Conservation (phyloP, 2,113 vertebrate genomes). For the Nicator chloris region DNA sequence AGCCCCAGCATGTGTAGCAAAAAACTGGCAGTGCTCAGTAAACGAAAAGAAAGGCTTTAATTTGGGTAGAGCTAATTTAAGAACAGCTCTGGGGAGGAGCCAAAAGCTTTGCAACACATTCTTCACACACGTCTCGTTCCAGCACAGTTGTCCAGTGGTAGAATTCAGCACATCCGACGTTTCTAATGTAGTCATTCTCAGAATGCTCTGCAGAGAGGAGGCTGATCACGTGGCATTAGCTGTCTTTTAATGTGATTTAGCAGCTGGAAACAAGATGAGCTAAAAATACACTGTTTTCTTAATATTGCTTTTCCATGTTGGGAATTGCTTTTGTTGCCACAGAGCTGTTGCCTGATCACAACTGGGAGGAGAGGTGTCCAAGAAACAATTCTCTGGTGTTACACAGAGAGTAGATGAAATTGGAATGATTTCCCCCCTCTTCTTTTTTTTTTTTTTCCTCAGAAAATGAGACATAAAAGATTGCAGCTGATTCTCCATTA, state of each 20-base stretch:
- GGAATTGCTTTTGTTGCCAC: conserved; percentile 55
- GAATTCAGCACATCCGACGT: conserved; percentile 42
- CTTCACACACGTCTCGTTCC: conserved; percentile 17
- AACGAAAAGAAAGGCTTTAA: not conserved
- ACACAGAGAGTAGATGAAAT: not conserved
- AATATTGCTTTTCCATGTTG: conserved; percentile 61
- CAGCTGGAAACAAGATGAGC: conserved; percentile 49
- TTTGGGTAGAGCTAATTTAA: conserved; percentile 52
- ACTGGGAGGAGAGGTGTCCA: conserved; percentile 42
- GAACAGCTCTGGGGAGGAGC: conserved; percentile 44
- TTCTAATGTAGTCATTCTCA: conserved; percentile 37
- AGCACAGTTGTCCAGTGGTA: conserved; percentile 45
- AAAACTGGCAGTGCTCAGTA: conserved; percentile 14
- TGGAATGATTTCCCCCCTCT: not conserved
- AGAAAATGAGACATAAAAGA: not conserved
- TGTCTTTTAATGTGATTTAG: conserved; percentile 56
- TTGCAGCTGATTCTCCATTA: not conserved
- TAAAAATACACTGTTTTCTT: conserved; percentile 61
- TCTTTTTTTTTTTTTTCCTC: not conserved
- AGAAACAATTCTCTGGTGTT: conserved; percentile 38
- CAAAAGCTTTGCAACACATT: conserved; percentile 27
- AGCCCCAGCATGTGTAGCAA: not conserved
- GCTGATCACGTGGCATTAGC: conserved; percentile 25
- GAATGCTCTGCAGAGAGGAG: conserved; percentile 1
- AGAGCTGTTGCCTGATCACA: conserved; percentile 4